These are phyloP conservation scores for Phragmatobia fuliginosa DNA, from an alignment of 2,888 invertebrate genomes.

Conservation along the genomic window DNA sequence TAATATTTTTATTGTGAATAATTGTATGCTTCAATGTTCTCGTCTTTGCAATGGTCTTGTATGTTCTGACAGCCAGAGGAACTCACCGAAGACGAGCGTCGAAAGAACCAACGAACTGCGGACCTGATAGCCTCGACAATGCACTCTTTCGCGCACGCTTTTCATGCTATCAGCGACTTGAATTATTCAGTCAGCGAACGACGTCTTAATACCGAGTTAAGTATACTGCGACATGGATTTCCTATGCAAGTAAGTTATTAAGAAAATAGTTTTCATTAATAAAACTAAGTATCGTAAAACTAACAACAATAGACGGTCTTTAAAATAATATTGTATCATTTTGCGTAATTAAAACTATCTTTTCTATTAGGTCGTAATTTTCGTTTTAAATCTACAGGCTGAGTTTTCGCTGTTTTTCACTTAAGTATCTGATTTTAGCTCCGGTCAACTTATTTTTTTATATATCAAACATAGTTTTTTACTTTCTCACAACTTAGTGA, in stretches of 20 bases:
- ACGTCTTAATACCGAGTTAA: conserved; percentile 63
- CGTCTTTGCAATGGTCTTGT: not conserved
- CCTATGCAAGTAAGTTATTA: conserved; percentile 64
- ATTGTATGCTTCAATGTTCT: not conserved
- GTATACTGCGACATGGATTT: conserved; percentile 53
- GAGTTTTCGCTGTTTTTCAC: not conserved
- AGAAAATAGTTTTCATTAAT: not conserved
- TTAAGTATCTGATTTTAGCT: not conserved
- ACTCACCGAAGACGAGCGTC: conserved; percentile 70
- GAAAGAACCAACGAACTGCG: conserved; percentile 88
- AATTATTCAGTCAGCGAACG: conserved; percentile 75
- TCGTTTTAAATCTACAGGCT: no score
- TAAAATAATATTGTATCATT: no score
- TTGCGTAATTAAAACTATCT: no score
- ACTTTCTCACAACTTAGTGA: no score
- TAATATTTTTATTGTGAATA: not conserved
- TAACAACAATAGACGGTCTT: not conserved
- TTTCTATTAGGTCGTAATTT: no score
- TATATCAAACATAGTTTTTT: no score
- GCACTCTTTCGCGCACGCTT: conserved; percentile 95
- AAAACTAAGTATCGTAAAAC: not conserved
- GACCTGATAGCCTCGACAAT: conserved; percentile 92
- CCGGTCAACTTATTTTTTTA: no score
- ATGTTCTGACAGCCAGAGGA: conserved; percentile 42
- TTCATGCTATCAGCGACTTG: conserved; percentile 95